These are phyloP conservation scores for Iselma pallidipennis DNA, from an alignment of 2,888 invertebrate genomes.

Conservation along the genomic window DNA sequence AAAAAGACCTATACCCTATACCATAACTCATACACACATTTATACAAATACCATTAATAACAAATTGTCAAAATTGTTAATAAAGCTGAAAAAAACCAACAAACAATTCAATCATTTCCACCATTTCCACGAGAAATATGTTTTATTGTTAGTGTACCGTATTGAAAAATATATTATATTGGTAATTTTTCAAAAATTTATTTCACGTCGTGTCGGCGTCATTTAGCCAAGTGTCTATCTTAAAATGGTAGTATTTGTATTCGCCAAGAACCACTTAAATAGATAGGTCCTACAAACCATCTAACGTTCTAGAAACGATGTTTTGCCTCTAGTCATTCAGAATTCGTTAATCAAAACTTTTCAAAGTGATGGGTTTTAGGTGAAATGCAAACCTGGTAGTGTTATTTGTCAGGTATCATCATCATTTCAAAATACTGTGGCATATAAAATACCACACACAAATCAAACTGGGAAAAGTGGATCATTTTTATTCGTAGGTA, in stretches of 20 bases:
- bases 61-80: neutral
- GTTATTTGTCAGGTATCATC: slow-evolving; percentile 17
- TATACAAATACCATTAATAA: neutral
- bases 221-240: slow-evolving; percentile 14
- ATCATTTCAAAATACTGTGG: neutral
- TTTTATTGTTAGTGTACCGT: too few relatives aligned
- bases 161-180: too few relatives aligned
- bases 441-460: slow-evolving; percentile 5
- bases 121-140: too few relatives aligned
- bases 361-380: slow-evolving; percentile 29
- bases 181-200: too few relatives aligned
- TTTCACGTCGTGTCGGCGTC: slow-evolving; percentile 11
- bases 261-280: slow-evolving; percentile 22
- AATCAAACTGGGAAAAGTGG: slow-evolving; percentile 42
- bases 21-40: neutral
- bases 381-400: slow-evolving; percentile 1
- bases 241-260: slow-evolving; percentile 23
- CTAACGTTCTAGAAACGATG: slow-evolving; percentile 7
- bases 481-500: slow-evolving; percentile 47
- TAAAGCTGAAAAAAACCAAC: too few relatives aligned
- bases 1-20: neutral
- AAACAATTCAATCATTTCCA: neutral
- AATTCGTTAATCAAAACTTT: slow-evolving; percentile 43
- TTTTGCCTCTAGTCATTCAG: slow-evolving; percentile 32
- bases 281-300: slow-evolving; percentile 8